Base-by-base conservation (phyloP, 1,140 invertebrate genomes). In the Nebria ingens region DNA sequence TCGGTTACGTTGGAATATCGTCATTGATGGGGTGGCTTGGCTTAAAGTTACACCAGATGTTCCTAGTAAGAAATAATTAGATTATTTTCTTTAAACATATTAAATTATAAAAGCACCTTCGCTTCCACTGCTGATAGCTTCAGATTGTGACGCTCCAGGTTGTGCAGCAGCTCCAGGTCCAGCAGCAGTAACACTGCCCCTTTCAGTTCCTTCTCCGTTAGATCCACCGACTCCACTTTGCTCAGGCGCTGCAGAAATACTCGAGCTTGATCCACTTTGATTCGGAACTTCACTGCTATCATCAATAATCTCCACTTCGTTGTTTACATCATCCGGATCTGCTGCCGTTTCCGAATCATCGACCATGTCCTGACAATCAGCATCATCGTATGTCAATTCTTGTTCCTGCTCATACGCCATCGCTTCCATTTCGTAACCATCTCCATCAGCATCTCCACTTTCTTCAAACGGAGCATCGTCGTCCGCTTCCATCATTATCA, bases 261-360 rank as follows among this genome's bases (percentile, higher is more conserved):
- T 45, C 9, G 49, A 52, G 34, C 56, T 65, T 25, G 64, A 63
- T 53, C 71, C 68, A 53, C 70, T 73, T 56, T 80, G 79, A 65
- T 80, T 75, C 13, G 79, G 75, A 29, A 80, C 79, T 64, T 84
- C 79, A 11, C 75, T 76, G 1, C 77, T 75, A 66, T 83, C 81
- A 54, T 83, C 82, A 23, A 83, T 78, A 2, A 81, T 78, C 59
- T 85, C 83, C 0, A 83, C 83, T 66, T 84, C 82, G 61, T 84
- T 83, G 51, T 23, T 68, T 67, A 38, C 67, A 19, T 61, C 72
- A 50, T 72, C 72, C 3, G n/a, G 55, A 55, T 53, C 56, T 45
- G 53, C 65, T 51, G 62, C 65, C 45, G 59, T 63, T 20, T 58
- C 63, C 17, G 59, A 62, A 58, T 67, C 66, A 52, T 69, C 73